phyloP scores from a whole-genome alignment of 2,113 vertebrate species.

The Cyphotilapia sp. region DNA sequence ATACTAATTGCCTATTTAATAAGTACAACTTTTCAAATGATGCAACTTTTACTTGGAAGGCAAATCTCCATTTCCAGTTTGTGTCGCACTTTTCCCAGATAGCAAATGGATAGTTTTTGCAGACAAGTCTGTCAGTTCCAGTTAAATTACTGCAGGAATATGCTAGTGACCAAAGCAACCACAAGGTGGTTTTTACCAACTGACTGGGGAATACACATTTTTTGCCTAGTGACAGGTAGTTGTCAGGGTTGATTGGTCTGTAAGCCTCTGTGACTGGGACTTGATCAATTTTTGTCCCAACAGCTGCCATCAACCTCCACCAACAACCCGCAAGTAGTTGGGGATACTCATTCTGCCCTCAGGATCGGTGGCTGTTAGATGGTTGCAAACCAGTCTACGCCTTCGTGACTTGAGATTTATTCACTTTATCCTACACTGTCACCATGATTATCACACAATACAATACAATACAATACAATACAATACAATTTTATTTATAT shows the following conservation, averaged over 20 bases:
- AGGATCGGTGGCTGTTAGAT: background rate
- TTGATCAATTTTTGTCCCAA: background rate
- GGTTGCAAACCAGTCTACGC: background rate
- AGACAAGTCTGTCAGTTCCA: background rate
- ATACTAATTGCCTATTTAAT: background rate
- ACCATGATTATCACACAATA: background rate
- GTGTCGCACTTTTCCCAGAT: background rate
- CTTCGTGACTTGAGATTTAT: background rate
- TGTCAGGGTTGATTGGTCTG: background rate
- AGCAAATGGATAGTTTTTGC: background rate
- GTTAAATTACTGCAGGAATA: background rate
- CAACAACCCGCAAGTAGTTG: background rate
- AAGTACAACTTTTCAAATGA: background rate
- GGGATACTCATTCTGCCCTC: background rate
- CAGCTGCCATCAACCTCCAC: background rate
- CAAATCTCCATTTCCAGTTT: background rate
- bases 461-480: no score
- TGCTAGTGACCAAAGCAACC: background rate
- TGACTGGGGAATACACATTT: background rate
- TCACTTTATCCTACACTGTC: background rate
- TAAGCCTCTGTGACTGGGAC: background rate
- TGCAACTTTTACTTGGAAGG: background rate
- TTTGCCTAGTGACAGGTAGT: background rate
- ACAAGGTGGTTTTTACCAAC: background rate
- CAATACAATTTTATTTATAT: no score